phyloP scores from a whole-genome alignment of 23 tunicate genomes.

The Styela plicata region DNA sequence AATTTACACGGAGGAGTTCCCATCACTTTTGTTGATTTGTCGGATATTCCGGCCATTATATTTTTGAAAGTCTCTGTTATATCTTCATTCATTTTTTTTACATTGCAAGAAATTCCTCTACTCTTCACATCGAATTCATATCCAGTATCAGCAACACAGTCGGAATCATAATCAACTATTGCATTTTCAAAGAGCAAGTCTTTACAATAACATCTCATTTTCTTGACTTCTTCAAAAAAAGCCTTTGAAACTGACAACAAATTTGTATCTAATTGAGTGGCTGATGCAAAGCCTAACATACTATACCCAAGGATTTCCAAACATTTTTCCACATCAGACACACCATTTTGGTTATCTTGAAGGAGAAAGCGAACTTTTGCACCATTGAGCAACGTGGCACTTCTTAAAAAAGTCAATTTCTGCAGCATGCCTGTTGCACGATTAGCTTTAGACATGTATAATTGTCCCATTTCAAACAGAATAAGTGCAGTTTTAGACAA shows the following conservation, averaged over 20 bases:
- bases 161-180: no score
- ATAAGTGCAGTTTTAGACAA: constrained; percentile 39
- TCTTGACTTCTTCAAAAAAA: not conserved
- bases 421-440: constrained; percentile 11
- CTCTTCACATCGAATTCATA: not conserved
- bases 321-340: not conserved
- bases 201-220: not conserved
- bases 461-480: constrained; percentile 43
- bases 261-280: not conserved
- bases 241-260: not conserved
- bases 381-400: constrained; percentile 50
- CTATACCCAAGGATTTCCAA: not conserved
- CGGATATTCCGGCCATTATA: constrained; percentile 14
- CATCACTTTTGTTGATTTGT: not conserved
- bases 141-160: not conserved
- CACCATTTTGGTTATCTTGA: not conserved
- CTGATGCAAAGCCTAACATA: not conserved
- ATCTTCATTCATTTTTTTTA: constrained; percentile 4
- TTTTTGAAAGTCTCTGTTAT: not conserved
- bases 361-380: constrained; percentile 22
- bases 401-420: constrained; percentile 34
- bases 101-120: not conserved
- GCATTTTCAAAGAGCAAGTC: not conserved
- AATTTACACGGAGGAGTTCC: constrained; percentile 34
- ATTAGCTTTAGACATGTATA: constrained; percentile 21